phyloP scores from a whole-genome alignment of 2,113 vertebrate genomes.

The Oreotrochilus melanogaster region DNA sequence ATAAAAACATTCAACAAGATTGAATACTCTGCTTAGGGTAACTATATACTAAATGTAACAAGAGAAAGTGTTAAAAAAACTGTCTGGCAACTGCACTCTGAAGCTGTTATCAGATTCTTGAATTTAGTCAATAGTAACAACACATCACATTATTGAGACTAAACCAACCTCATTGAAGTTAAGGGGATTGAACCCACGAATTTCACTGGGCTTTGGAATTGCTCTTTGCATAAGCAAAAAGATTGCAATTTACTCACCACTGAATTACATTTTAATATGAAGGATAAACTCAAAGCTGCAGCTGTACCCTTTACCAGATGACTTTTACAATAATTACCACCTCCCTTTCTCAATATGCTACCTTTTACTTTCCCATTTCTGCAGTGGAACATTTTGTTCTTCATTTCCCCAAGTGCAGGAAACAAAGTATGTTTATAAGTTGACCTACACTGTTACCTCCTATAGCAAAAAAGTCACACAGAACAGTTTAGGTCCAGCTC shows the following conservation, averaged over 20 bases:
- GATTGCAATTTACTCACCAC: background rate
- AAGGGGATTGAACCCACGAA: background rate
- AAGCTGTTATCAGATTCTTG: background rate
- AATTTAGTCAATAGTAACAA: background rate
- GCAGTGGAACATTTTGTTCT: background rate
- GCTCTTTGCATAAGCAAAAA: background rate
- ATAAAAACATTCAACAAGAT: background rate
- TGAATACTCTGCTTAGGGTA: background rate
- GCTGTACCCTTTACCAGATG: background rate
- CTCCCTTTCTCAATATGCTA: background rate
- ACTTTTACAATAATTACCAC: background rate
- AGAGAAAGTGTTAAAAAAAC: background rate
- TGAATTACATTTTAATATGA: background rate
- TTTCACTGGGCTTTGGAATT: background rate
- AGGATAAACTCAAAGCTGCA: background rate
- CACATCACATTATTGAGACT: background rate
- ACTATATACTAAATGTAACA: background rate
- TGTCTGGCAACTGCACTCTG: background rate
- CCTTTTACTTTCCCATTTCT: background rate
- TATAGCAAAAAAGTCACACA: background rate
- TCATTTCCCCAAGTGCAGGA: background rate
- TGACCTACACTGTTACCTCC: background rate
- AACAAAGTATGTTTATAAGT: background rate
- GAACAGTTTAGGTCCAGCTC: background rate
- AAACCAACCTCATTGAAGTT: background rate